These are phyloP conservation scores for Epinephelus malabaricus DNA, from an alignment of 2,797 vertebrate genomes.

Conservation along the genomic window DNA sequence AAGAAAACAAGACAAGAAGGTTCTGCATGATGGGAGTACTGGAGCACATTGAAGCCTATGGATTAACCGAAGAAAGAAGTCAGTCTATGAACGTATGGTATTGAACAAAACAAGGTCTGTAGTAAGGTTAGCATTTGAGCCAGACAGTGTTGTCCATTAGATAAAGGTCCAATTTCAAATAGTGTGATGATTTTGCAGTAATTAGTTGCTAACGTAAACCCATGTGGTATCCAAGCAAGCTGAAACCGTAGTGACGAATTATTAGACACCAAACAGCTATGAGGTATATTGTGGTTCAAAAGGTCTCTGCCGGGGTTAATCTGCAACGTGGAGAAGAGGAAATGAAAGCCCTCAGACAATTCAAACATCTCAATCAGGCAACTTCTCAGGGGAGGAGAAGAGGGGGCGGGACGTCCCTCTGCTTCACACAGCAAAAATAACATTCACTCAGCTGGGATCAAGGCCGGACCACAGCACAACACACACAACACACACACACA, in stretches of 20 bases:
- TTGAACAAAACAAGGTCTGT: neutral
- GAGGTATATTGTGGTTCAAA: conserved; percentile 30
- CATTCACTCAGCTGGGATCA: conserved; percentile 62
- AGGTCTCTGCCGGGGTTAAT: conserved; percentile 43
- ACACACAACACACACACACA: conserved; percentile 10
- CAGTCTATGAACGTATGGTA: too few relatives aligned
- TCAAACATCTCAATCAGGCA: conserved; percentile 38
- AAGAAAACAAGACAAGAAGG: too few relatives aligned
- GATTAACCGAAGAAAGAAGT: neutral
- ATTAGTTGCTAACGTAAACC: neutral
- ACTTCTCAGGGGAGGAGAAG: conserved; percentile 27
- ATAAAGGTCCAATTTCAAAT: neutral
- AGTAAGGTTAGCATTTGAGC: neutral
- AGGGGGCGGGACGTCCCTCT: neutral
- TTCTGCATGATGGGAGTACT: too few relatives aligned
- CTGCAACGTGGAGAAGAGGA: conserved; percentile 52
- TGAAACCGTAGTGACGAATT: neutral
- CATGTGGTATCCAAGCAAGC: neutral
- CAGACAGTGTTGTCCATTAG: neutral
- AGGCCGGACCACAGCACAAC: conserved; percentile 34
- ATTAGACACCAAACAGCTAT: conserved; percentile 26
- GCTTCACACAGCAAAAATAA: conserved; percentile 46
- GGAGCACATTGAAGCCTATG: neutral
- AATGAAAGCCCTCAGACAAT: conserved; percentile 58
- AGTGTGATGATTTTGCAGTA: neutral